Base-by-base conservation (phyloP, 2,113 vertebrate species). In the Thunnus maccoyii region DNA sequence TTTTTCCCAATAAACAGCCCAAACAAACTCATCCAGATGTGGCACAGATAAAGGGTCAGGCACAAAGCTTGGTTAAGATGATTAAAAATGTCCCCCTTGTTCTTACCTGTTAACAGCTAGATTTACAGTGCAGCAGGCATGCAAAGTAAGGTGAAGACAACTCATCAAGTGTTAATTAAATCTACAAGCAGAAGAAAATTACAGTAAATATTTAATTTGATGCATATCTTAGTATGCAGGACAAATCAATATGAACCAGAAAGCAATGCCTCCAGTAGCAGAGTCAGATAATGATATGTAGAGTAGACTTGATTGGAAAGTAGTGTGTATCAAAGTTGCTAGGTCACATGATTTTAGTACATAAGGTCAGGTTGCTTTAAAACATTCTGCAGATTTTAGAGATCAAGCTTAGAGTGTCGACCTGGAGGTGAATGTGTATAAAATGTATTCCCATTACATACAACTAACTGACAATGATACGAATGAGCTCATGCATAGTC, bases 81-180 rank as follows among this genome's bases (percentile, higher is more conserved):
- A 12, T 44, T 50, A 1, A 12, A 55, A 11, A 36, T 4, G 13
- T 61, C 60, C 17, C 10, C 3, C 6, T 14, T 22, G n/a, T 61
- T 66, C 12, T 83, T 62, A 56, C 68, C 48, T 36, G 36, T 41
- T 41, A 58, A 11, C 56, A 51, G 60, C 5, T 52, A 36, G 52
- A 65, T 55, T 68, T 61, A 32, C 15, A 18, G 15, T 10, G 5
- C 22, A 6, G 25, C 11, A 68, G n/a, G 32, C 18, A n/a, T 2
- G 55, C 15, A 25, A 22, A 58, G 14, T 41, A 41, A 18, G 9
- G 13, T 30, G 44, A 72, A 27, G 20, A 65, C n/a, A 20, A n/a
- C 3, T 0, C 14, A 58, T 17, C 4, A 20, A 18, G 17, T 46
- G 22, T 62, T 62, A 30, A 5, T 52, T 60, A 30, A 51, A 57